Base-by-base conservation (phyloP, 2,888 invertebrate genomes). In the Cartodere bifasciata region DNA sequence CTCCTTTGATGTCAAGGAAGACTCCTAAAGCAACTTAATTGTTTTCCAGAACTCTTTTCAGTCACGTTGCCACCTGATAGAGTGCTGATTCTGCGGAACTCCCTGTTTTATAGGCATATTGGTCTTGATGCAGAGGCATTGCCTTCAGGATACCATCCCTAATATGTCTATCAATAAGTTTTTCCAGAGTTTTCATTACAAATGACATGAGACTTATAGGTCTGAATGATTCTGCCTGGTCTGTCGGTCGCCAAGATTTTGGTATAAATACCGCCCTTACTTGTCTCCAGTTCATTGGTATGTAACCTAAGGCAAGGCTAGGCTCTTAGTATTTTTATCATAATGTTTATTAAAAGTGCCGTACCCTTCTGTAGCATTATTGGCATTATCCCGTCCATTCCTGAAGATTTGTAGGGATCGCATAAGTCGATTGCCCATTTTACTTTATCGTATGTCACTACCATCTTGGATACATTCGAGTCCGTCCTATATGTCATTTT, bases 1-100 rank as follows among this genome's bases (percentile, higher is more conserved):
- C 24, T 11, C 24, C 24, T 11, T 23, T 11, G 7, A 10, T 23
- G 10, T 23, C 24, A 6, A 23, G 24, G 9, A 20, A 20, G 9
- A 9, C 20, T 9, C 20, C 20, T 7, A 20, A 9, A 9, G 20
- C 20, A 20, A 20, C 9, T 20, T 20, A 7, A 7, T 20, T 20
- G 20, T 20, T 20, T 7, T 20, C 20, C 9, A 20, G 20, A 7
- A 9, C 7, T 20, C 9, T 20, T 20, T 20, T 9, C 7, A 9
- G 20, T 20, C 20, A 7, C 20, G 9, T 20, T 9, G 9, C 20
- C 9, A 20, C 7, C 20, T 20, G 20, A 9, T 20, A 9, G 7
- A 20, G 9, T 7, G 20, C 20, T 20, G 20, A 20, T 20, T 20
- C 20, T 7, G 7, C 7, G 7, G 20, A 20, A 7, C 9, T 20